Percentiles rank a stretch among this genome's conserved stretches.
Conservation (phyloP, 92 coral and sea anemone genomes). For the Hydrozoanthus gracilis region DNA sequence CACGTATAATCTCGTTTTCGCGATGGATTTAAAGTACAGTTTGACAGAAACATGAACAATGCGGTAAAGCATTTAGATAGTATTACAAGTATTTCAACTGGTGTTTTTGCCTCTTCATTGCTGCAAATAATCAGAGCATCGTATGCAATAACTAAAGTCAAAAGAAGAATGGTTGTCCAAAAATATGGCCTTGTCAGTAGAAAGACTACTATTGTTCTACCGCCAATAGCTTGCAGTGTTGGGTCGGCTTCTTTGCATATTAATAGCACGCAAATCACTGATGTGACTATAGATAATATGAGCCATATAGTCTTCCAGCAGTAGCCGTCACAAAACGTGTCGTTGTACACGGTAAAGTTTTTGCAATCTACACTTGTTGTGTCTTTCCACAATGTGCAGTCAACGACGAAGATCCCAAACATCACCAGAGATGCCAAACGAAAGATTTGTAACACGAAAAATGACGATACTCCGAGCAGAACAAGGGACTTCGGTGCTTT, state of each 20-base stretch:
- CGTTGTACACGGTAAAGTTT: slow-evolving; percentile 58
- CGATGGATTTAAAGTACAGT: slow-evolving; percentile 69
- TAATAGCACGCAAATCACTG: slow-evolving; percentile 37
- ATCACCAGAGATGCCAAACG: slow-evolving; percentile 61
- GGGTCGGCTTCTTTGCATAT: slow-evolving; percentile 34
- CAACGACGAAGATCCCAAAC: slow-evolving; percentile 66
- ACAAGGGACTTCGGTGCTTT: not conserved
- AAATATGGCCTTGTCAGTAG: slow-evolving; percentile 60
- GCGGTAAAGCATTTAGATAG: slow-evolving; percentile 56
- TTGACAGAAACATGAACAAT: slow-evolving; percentile 56
- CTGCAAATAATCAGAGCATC: slow-evolving; percentile 52
- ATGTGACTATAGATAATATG: slow-evolving; percentile 54
- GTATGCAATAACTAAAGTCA: slow-evolving; percentile 49
- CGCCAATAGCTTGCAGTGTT: slow-evolving; percentile 49
- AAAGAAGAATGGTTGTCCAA: slow-evolving; percentile 61
- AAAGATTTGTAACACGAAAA: slow-evolving; percentile 57
- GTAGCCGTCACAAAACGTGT: slow-evolving; percentile 57
- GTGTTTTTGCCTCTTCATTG: slow-evolving; percentile 21
- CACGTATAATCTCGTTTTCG: slow-evolving; percentile 6
- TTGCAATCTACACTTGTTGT: slow-evolving; percentile 69
- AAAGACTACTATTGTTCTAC: slow-evolving; percentile 17
- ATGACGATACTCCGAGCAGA: not conserved
- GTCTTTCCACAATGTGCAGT: slow-evolving; percentile 68
- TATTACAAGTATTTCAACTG: slow-evolving; percentile 49
- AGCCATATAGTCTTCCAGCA: slow-evolving; percentile 78